Conservation (phyloP, 2,113 vertebrate species). For the Epinephelus lanceolatus region DNA sequence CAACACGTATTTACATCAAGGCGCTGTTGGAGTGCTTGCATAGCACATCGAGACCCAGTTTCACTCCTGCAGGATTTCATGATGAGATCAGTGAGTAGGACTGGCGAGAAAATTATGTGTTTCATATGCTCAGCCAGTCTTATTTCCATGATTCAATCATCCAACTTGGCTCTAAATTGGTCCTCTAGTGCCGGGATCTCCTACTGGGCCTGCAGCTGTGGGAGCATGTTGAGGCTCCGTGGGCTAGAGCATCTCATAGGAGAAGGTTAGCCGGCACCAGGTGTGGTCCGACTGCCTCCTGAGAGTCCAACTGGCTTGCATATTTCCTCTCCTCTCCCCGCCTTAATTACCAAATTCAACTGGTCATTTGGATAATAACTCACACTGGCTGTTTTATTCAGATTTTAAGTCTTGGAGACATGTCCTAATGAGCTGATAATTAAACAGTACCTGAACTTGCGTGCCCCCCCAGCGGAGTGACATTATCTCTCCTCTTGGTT, state of each 20-base stretch:
- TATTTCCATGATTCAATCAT: constrained; percentile 66
- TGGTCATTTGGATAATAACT: constrained; percentile 78
- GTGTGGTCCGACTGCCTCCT: constrained; percentile 65
- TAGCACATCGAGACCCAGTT: constrained; percentile 67
- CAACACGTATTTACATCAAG: constrained; percentile 66
- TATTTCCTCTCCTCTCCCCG: constrained; percentile 43
- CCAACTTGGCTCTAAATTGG: constrained; percentile 74
- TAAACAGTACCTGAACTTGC: constrained; percentile 75
- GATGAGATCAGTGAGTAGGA: constrained; percentile 71
- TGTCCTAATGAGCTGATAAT: constrained; percentile 78
- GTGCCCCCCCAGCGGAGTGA: constrained; percentile 56
- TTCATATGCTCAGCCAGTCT: constrained; percentile 67
- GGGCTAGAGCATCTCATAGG: constrained; percentile 48
- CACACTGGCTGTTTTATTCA: constrained; percentile 61
- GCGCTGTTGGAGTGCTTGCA: constrained; percentile 47
- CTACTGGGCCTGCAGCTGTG: constrained; percentile 69
- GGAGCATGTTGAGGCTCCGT: constrained; percentile 56
- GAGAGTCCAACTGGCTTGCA: constrained; percentile 53
- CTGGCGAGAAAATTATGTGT: constrained; percentile 66
- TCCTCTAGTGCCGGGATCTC: constrained; percentile 59
- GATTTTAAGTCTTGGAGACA: constrained; percentile 53
- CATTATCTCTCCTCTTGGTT: constrained; percentile 58
- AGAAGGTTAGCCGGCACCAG: constrained; percentile 69
- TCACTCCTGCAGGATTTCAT: constrained; percentile 65
- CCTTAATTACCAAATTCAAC: constrained; percentile 77